A percentile compares a stretch with the other conserved stretches of the same genome.
Conservation (phyloP, 2,797 vertebrate genomes). For the Threskiornis aethiopicus region DNA sequence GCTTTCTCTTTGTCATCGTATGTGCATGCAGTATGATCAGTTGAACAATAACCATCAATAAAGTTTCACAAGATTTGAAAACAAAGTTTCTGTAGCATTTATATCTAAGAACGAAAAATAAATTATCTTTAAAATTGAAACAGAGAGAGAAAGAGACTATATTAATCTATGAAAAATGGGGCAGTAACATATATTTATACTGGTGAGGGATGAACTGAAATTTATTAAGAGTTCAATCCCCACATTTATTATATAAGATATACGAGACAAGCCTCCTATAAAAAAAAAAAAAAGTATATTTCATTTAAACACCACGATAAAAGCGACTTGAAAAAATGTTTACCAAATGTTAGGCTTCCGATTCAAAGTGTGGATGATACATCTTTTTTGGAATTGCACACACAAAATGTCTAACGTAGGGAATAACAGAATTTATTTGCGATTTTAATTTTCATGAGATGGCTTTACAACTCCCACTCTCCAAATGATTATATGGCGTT, state of each 20-base stretch:
- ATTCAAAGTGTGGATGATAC: conserved; percentile 45
- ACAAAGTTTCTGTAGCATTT: conserved; percentile 81
- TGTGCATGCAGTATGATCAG: conserved; percentile 96
- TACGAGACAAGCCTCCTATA: not conserved
- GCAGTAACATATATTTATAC: conserved; percentile 13
- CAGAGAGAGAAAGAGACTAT: conserved; percentile 32
- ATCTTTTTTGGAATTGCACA: conserved; percentile 71
- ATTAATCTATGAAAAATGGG: conserved; percentile 16
- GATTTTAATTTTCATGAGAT: conserved; percentile 74
- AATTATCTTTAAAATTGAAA: conserved; percentile 59
- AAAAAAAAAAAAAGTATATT: not conserved
- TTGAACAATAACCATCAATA: conserved; percentile 97
- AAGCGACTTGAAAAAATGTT: conserved; percentile 28
- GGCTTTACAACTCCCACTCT: conserved; percentile 67
- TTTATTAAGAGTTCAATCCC: conserved; percentile 32
- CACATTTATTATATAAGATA: conserved; percentile 1
- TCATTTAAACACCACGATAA: not conserved
- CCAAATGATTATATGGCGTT: conserved; percentile 70
- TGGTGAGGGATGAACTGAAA: conserved; percentile 5
- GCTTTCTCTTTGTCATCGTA: conserved; percentile 94
- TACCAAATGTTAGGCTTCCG: conserved; percentile 45
- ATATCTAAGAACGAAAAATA: conserved; percentile 70
- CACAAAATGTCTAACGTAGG: conserved; percentile 70
- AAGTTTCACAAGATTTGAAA: conserved; percentile 91
- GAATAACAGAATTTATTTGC: conserved; percentile 74